Evolutionary conservation across 2,113 vertebrate genomes (phyloP).

Genomic region (Sceloporus tristichus): DNA sequence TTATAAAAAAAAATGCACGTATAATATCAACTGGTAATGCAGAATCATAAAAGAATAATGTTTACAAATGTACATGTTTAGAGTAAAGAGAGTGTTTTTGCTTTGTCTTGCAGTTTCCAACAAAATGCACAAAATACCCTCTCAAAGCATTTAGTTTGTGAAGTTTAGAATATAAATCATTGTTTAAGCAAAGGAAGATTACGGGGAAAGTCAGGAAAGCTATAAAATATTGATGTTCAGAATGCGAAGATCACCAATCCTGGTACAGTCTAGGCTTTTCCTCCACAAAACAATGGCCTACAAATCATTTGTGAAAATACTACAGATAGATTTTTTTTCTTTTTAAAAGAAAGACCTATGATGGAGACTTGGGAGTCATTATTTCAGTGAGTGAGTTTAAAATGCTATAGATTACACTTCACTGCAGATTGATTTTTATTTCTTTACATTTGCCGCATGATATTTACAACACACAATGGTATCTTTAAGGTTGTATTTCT

Average conservation of each 20-base stretch:
- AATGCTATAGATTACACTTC: constrained; percentile 44
- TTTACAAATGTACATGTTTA: neutral
- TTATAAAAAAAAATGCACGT: neutral
- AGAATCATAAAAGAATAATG: neutral
- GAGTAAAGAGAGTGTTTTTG: neutral
- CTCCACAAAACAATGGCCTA: constrained; percentile 50
- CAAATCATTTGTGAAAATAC: constrained; percentile 54
- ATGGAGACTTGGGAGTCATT: neutral
- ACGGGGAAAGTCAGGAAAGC: constrained; percentile 39
- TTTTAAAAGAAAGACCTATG: constrained; percentile 28
- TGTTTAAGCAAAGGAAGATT: constrained; percentile 53
- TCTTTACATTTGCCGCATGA: constrained; percentile 56
- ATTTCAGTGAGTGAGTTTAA: constrained; percentile 58
- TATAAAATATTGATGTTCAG: constrained; percentile 41
- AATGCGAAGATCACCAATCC: constrained; percentile 31
- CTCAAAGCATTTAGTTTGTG: neutral
- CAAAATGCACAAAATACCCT: neutral
- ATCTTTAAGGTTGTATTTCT: constrained; percentile 22
- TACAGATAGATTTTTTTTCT: constrained; percentile 39
- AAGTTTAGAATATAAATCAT: constrained; percentile 27
- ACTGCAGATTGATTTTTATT: constrained; percentile 54
- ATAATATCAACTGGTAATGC: neutral
- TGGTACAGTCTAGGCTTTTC: constrained; percentile 39
- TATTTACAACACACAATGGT: constrained; percentile 58
- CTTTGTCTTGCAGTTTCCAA: neutral